phyloP scores from a whole-genome alignment of 92 coral and sea anemone species.

The Ricordea florida region DNA sequence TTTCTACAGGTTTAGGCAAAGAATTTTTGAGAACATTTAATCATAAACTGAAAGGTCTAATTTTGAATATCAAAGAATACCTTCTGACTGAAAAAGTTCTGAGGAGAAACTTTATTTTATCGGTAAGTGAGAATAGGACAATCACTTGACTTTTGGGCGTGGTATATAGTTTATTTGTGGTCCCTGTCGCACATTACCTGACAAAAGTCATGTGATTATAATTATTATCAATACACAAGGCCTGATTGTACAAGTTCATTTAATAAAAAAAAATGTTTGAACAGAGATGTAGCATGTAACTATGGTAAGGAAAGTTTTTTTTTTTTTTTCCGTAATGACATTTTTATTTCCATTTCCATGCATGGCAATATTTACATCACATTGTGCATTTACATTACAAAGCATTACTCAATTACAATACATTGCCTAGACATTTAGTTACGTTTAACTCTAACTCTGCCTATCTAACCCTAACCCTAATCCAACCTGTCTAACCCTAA shows the following conservation, averaged over 20 bases:
- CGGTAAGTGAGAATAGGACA: conserved; percentile 57
- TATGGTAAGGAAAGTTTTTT: too few species aligned
- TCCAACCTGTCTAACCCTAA: too few species aligned
- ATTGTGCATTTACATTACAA: too few species aligned
- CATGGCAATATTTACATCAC: too few species aligned
- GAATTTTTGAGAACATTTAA: conserved; percentile 84
- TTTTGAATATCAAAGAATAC: conserved; percentile 88
- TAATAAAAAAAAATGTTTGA: background rate
- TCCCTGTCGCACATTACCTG: background rate
- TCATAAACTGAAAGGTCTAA: conserved; percentile 80
- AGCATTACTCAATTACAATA: too few species aligned
- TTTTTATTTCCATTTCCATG: too few species aligned
- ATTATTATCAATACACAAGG: conserved; percentile 10
- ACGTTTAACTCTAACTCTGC: too few species aligned
- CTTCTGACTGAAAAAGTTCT: conserved; percentile 75
- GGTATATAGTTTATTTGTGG: background rate
- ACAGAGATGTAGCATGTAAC: background rate
- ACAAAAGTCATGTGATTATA: conserved; percentile 1
- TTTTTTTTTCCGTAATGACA: too few species aligned
- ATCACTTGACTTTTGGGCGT: background rate
- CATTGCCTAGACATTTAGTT: too few species aligned
- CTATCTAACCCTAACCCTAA: too few species aligned
- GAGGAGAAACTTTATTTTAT: conserved; percentile 84
- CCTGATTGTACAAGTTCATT: background rate
- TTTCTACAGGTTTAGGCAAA: conserved; percentile 58